Conservation (phyloP, 2,113 vertebrate genomes). For the Erythrocebus patas region DNA sequence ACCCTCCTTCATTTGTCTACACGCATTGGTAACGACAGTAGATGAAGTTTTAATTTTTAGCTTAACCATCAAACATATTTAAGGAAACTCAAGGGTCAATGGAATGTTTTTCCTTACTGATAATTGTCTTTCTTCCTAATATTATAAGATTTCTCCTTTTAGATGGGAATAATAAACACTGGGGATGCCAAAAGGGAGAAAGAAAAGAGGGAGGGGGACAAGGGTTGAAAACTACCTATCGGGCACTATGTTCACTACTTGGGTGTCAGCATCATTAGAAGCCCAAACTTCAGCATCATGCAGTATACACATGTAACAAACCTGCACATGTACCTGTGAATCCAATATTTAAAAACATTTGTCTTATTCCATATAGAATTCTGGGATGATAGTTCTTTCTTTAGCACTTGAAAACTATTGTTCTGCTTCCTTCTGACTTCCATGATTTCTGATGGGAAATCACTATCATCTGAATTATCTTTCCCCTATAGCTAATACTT, state of each 20-base stretch:
- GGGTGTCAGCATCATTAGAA: too few relatives aligned
- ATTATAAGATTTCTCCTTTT: not conserved
- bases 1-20: not conserved
- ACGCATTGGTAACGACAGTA: not conserved
- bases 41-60: not conserved
- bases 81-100: not conserved
- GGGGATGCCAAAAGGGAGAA: too few relatives aligned
- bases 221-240: too few relatives aligned
- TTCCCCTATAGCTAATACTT: not conserved
- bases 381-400: not conserved
- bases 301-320: too few relatives aligned
- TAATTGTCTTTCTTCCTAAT: not conserved
- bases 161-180: too few relatives aligned
- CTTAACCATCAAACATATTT: not conserved
- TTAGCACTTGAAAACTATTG: not conserved
- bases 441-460: not conserved
- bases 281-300: too few relatives aligned
- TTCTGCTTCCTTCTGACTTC: not conserved
- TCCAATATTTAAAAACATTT: too few relatives aligned
- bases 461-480: not conserved
- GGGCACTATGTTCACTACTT: too few relatives aligned
- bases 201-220: too few relatives aligned
- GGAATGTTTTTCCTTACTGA: too few relatives aligned
- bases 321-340: too few relatives aligned
- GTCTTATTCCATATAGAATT: not conserved